Evolutionary conservation across 1,140 invertebrate genomes (phyloP).

Genomic region (Lepidurus couesii): DNA sequence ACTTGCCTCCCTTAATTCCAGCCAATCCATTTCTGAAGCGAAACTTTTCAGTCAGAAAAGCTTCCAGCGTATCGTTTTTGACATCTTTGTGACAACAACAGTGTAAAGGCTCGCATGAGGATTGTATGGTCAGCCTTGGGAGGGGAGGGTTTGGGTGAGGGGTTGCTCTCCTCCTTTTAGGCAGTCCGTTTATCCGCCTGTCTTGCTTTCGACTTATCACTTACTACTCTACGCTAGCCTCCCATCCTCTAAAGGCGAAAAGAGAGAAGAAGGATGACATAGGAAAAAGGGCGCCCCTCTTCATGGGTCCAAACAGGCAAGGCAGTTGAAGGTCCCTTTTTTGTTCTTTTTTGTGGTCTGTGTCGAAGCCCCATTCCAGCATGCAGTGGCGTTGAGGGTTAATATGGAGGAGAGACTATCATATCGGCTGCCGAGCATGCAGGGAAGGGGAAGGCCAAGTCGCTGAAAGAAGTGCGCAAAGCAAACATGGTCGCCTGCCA

Average conservation of each 20-base stretch:
- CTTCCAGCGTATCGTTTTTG: neutral
- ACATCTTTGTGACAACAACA: neutral
- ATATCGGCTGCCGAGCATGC: neutral
- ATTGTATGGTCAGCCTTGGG: neutral
- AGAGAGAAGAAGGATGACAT: neutral
- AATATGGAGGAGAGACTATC: neutral
- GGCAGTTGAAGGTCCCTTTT: neutral
- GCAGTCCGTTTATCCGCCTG: constrained; percentile 13
- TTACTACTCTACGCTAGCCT: neutral
- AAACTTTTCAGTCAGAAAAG: neutral
- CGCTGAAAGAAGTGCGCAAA: neutral
- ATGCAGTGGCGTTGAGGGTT: neutral
- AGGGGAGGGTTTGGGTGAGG: neutral
- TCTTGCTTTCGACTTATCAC: constrained; percentile 10
- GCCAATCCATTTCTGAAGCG: neutral
- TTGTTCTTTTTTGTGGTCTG: no score
- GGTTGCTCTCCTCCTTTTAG: neutral
- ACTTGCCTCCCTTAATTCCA: neutral
- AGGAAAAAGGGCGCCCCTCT: neutral
- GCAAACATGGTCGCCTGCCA: constrained; percentile 17
- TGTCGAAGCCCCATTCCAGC: no score
- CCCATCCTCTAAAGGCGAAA: neutral
- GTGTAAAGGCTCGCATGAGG: neutral
- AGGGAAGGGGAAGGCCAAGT: neutral
- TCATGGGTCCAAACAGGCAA: neutral